Base-by-base conservation (phyloP, 2,113 vertebrate species). In the Sorex araneus region DNA sequence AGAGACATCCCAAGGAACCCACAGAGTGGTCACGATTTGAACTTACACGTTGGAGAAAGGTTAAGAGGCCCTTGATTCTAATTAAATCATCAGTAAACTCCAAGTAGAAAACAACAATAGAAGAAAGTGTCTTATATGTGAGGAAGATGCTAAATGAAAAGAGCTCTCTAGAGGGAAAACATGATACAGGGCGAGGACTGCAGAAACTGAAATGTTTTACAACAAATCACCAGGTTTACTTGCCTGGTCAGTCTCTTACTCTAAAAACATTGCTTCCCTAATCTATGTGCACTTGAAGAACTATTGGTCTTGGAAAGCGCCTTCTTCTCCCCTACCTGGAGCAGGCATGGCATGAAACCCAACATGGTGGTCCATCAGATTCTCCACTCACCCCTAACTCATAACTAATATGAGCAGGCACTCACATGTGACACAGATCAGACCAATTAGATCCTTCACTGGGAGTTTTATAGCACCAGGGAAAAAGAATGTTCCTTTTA, bases 1-100 rank as follows among this genome's bases (percentile, higher is more conserved):
- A 77, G 81, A 95, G 57, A 93, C 74, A 84, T 87, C 64, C 78
- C 67, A 70, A 84, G 77, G 47, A 89, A 81, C 57, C 81, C 57
- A 57, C 66, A 70, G 74, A 45, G 84, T 60, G 21, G 70, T 94
- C 81, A 87, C 67, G 54, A 81, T 73, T 89, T 79, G 70, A 91
- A 93, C 87, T 73, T 87, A 87, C 40, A 69, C 66, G 25, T 8
- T 32, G 28, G 54, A 91, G 85, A 94, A 95, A 95, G 81, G 92
- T 89, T 81, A 90, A 95, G 47, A 86, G 81, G 84, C 8, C 45
- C 67, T 82, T 94, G 78, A 93, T 95, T 94, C 93, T 95, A 89
- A 95, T 95, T 94, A 96, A 95, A 84, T 91, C 75, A 95, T 92
- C 82, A 84, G 78, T 84, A 89, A 96, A 91, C 28, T 91, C 81